Percentiles rank a stretch among this genome's conserved stretches.
Conservation (phyloP, 2,113 vertebrate genomes). For the Micromys minutus region DNA sequence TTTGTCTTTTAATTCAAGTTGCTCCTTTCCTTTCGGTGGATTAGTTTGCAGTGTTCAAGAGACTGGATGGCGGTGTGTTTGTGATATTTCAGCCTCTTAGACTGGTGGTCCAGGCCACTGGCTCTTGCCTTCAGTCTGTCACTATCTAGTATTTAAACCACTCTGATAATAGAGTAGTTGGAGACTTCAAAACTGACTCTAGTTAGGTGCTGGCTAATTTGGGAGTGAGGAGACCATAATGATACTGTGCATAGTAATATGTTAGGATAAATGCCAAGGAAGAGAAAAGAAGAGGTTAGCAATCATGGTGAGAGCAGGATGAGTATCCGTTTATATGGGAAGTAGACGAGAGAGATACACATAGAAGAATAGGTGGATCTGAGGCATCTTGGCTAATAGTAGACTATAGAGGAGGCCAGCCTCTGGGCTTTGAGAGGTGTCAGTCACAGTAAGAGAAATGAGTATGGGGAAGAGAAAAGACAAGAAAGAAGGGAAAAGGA, state of each 20-base stretch:
- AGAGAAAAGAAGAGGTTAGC: neutral
- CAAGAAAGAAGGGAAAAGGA: neutral
- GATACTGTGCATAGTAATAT: neutral
- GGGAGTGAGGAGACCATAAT: neutral
- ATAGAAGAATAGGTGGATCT: neutral
- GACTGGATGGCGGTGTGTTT: neutral
- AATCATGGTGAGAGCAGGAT: neutral
- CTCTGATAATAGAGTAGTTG: neutral
- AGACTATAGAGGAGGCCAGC: neutral
- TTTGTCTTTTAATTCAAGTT: neutral
- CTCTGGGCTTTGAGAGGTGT: neutral
- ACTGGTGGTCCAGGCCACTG: neutral
- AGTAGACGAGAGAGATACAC: neutral
- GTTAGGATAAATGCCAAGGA: neutral
- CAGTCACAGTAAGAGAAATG: neutral
- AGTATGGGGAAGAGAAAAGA: neutral
- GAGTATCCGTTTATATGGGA: neutral
- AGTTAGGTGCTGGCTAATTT: neutral
- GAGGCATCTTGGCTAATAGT: neutral
- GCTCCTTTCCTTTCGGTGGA: neutral
- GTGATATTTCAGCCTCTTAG: neutral
- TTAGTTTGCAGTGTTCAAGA: neutral
- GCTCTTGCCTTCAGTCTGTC: neutral
- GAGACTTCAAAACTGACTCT: neutral
- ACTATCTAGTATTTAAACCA: neutral